phyloP scores from a whole-genome alignment of 2,797 vertebrate species.

The Etheostoma perlongum region DNA sequence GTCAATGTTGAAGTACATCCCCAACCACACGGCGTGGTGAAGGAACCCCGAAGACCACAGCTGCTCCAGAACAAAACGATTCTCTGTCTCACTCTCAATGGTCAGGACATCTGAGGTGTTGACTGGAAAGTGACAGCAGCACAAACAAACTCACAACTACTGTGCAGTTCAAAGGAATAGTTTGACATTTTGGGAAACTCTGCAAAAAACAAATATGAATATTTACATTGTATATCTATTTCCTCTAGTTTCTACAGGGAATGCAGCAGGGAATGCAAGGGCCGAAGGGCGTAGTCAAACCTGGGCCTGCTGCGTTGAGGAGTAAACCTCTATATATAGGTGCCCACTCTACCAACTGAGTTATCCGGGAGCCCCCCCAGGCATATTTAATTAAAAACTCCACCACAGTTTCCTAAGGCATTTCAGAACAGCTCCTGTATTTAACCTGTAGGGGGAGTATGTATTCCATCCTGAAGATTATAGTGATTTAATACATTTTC shows the following conservation, averaged over 20 bases:
- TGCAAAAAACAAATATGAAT: background rate
- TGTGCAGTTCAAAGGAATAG: background rate
- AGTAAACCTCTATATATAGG: too few species aligned
- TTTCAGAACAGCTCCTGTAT: slow-evolving; percentile 15
- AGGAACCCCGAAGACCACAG: slow-evolving; percentile 81
- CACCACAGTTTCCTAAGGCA: background rate
- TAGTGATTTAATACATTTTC: background rate
- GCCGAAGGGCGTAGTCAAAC: too few species aligned
- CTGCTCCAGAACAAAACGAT: slow-evolving; percentile 90
- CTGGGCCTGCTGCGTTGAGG: too few species aligned
- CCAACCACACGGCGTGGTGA: slow-evolving; percentile 90
- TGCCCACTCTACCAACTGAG: too few species aligned
- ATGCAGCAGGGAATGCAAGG: too few species aligned
- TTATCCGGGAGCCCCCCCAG: too few species aligned
- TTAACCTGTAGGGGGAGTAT: slow-evolving; percentile 62
- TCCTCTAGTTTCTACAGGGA: background rate
- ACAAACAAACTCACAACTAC: slow-evolving; percentile 13
- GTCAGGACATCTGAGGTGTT: slow-evolving; percentile 90
- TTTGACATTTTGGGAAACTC: background rate
- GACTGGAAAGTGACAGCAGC: slow-evolving; percentile 67
- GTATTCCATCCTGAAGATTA: slow-evolving; percentile 27
- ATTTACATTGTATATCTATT: background rate
- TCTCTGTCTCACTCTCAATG: slow-evolving; percentile 90
- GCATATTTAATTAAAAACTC: background rate
- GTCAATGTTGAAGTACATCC: slow-evolving; percentile 84